These are phyloP conservation scores for Drosophila santomea DNA, from an alignment of 1,140 invertebrate species.

Conservation along the genomic window DNA sequence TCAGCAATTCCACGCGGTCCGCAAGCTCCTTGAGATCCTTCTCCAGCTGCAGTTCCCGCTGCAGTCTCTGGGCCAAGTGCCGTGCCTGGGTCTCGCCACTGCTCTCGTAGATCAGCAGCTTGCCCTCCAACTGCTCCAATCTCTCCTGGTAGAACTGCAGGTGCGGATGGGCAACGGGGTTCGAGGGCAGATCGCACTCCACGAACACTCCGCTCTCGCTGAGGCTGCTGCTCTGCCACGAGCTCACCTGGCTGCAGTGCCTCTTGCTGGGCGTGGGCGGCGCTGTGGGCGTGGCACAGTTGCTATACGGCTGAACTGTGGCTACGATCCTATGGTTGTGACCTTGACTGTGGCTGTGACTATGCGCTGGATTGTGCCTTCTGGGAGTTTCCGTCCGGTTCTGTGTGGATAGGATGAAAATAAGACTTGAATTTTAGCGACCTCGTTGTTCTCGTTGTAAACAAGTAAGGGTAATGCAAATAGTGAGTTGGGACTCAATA, in stretches of 20 bases:
- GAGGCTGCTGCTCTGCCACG: conserved; percentile 84
- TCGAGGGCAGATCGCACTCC: conserved; percentile 83
- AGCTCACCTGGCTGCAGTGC: conserved; percentile 32
- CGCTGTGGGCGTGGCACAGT: conserved; percentile 63
- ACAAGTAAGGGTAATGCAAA: conserved; percentile 10
- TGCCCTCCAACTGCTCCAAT: conserved; percentile 86
- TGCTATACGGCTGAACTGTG: conserved; percentile 81
- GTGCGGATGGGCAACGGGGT: conserved; percentile 85
- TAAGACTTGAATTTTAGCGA: conserved; percentile 60
- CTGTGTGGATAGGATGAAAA: conserved; percentile 9
- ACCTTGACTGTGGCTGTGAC: conserved; percentile 21
- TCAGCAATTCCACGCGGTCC: conserved; percentile 86
- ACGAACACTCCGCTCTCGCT: conserved; percentile 90
- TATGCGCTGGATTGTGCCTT: conserved; percentile 27
- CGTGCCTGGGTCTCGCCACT: conserved; percentile 86
- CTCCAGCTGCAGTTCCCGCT: conserved; percentile 86
- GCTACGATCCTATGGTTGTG: conserved; percentile 76
- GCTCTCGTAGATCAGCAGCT: conserved; percentile 87
- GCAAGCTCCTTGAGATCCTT: conserved; percentile 86
- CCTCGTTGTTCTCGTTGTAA: background rate
- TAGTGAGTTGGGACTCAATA: conserved; percentile 14
- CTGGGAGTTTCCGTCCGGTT: conserved; percentile 1
- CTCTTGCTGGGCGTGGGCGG: conserved; percentile 65
- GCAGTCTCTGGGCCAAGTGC: conserved; percentile 86
- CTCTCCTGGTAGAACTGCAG: conserved; percentile 87